Evolutionary conservation across 1,140 invertebrate species (phyloP), one percentile per base, ranked within the genome.

Genomic region (Euura saliciscinereae): DNA sequence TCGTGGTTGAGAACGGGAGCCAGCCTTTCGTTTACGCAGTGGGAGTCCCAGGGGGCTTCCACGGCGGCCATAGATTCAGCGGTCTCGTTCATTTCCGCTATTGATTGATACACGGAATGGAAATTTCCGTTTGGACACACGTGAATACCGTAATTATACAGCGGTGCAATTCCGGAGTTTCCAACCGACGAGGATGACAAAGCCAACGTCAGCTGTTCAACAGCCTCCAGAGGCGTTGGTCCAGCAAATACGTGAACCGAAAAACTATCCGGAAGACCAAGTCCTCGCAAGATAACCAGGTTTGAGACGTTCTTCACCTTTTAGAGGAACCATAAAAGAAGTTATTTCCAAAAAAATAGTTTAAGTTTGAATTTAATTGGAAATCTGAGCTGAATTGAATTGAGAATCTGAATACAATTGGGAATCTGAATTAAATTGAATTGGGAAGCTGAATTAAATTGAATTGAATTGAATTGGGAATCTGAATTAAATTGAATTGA

Each of bases 161-260:
- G 13, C 82, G 82, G 65, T 85, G 74, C n/a, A 85, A 46, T 67
- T 81, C 74, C 13, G 6, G n/a, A n/a, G 10, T n/a, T 64, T 42
- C 3, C 44, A 28, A 11, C 13, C 5, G 51, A 59, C 8, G 6
- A 59, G 8, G 13, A 6, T 2, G 11, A 5, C n/a, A 65, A 28
- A 46, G 70, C 51, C 69, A 72, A 67, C 10, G 80, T 82, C 67
- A 89, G 89, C 77, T 91, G 90, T 45, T 82, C 77, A 3, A 89
- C 77, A 4, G 91, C 90, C 44, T 88, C 78, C 45, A 85, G 73
- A 6, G 90, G 87, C 11, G 73, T 81, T 6, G 82, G 81, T 4
- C 87, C 87, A 1, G 80, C 68, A 67, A 87, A 80, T 11, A 88
- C 65, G 77, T 85, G 83, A 66, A 89, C 13, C 28, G 45, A 78